Evolutionary conservation across 2,797 vertebrate genomes (phyloP).

Genomic region (Ispidina lecontei): DNA sequence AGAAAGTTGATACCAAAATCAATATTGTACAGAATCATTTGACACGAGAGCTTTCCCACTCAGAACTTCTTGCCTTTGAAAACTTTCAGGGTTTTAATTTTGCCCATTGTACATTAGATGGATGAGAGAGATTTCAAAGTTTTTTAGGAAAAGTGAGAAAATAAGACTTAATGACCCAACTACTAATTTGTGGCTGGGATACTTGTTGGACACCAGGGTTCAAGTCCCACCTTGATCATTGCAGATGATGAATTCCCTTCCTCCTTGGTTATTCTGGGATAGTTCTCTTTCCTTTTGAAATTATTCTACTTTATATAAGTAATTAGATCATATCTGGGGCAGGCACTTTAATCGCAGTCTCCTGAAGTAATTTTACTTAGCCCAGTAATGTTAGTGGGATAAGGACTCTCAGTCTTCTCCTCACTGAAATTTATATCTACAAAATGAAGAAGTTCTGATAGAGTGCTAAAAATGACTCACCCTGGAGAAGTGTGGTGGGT

Average conservation of each 20-base stretch:
- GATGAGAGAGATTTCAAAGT: not conserved
- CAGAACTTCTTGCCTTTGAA: not conserved
- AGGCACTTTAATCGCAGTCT: constrained; percentile 17
- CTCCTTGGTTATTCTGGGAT: not conserved
- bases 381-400: constrained; percentile 30
- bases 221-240: not conserved
- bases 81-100: not conserved
- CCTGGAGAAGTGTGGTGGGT: not conserved
- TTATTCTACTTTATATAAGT: constrained; percentile 10
- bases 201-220: not conserved
- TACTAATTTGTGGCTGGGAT: not conserved
- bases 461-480: not conserved
- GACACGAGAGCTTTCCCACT: not conserved
- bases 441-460: not conserved
- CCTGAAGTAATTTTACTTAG: constrained; percentile 36
- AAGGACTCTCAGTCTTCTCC: not conserved
- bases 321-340: constrained; percentile 48
- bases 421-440: not conserved
- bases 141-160: not conserved
- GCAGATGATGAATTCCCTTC: not conserved
- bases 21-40: not conserved
- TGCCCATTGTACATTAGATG: not conserved
- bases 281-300: constrained; percentile 21
- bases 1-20: not conserved
- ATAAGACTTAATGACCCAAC: not conserved